Base-by-base conservation (phyloP, 2,797 vertebrate genomes). In the Sphaeramia orbicularis region DNA sequence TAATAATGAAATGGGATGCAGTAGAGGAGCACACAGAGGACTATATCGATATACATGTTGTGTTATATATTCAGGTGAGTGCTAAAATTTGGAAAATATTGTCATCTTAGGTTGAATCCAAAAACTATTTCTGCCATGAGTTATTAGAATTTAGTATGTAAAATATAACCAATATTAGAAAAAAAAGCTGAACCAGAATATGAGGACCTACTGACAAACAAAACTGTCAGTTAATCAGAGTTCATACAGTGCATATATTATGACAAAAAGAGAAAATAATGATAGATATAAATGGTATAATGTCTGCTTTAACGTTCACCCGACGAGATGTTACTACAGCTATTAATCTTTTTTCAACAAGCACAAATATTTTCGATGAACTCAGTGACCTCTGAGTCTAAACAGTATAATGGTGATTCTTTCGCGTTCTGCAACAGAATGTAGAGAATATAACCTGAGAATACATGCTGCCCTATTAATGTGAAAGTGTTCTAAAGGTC, bases 371-470 rank as follows among this genome's bases (percentile, higher is more conserved):
- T 50, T 16, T 9, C 4, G 8, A 16, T 54, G 42, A 63, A 55
- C 30, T 65, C 18, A 47, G 4, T 11, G 35, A 65, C 43, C 24
- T 66, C 43, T 56, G 24, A 59, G 51, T 53, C 2, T 65, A 19
- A 50, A 15, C 2, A 19, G 24, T 18, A 21, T 15, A 15, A 11
- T 59, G 41, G 60, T 27, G 49, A 63, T 35, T 35, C 32, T 35
- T 35, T 10, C 32, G 30, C 30, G 24, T 32, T 19, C 0, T 21
- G 36, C 15, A 37, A 32, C 42, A 42, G 10, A n/a, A 14, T n/a
- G 21, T 13, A 8, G 11, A 2, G 43, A 59, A 21, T 0, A 32
- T 2, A 16, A 47, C 2, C 3, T 40, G 44, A 44, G 59, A 15
- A 72, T 18, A n/a, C 1, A 21, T 12, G 1, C 45, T 43, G 12